Base-by-base conservation (phyloP, 2,888 invertebrate species). In the Nomada goodeniana region DNA sequence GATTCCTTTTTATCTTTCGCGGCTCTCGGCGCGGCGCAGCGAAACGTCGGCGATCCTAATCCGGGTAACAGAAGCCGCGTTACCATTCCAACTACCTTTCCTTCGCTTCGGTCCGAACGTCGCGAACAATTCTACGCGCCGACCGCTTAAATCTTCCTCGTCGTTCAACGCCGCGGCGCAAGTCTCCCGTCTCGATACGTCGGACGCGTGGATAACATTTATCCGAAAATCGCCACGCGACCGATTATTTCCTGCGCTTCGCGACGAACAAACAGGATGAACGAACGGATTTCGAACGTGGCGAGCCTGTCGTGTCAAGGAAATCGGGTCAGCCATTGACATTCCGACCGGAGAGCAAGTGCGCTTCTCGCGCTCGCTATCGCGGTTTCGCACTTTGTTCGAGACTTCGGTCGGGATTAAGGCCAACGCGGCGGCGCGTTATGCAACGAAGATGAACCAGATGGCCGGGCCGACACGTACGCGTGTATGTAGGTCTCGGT, bases 261-360 rank as follows among this genome's bases (percentile, higher is more conserved):
- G 15, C 23, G 0, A 3, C 42, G 26, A 26, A 61, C 23, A 23
- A 23, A n/a, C 42, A 29, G 11, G 15, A 55, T 0, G 72, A 26
- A 47, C 36, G 29, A 18, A 18, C 10, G 36, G n/a, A n/a, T n/a
- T n/a, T n/a, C n/a, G n/a, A n/a, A n/a, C 26, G 47, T 26, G 36
- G 15, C 53, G 47, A 36, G 67, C 59, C 61, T 53, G 60, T 80
- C 72, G 67, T n/a, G 74, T 72, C 60, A 71, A 74, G 44, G 72
- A 78, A 82, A 78, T 73, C 75, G 74, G 84, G 77, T 74, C 78
- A 73, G 70, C 70, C 82, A 85, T 86, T 88, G 84, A 80, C 78
- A 84, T 87, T 87, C 80, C 70, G 80, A 72, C 69, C 73, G 76
- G 84, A 64, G 81, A 82, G 69, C 82, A 81, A 88, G 72, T 87